phyloP scores from a whole-genome alignment of 2,797 vertebrate species.

The Numenius phaeopus region DNA sequence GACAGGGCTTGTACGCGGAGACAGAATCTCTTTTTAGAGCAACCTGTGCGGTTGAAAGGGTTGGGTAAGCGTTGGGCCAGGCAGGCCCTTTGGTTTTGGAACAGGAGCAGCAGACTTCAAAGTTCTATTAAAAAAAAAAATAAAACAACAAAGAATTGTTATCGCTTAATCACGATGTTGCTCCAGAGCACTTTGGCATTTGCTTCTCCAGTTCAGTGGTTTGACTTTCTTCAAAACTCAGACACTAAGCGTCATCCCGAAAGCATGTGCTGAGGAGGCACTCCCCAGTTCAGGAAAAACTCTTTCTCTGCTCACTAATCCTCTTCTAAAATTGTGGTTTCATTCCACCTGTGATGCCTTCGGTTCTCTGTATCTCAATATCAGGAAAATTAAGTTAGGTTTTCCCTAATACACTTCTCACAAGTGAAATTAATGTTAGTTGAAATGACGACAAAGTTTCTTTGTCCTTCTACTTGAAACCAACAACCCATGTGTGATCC shows the following conservation, averaged over 20 bases:
- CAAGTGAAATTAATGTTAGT: neutral
- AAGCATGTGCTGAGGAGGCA: neutral
- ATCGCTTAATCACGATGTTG: rapidly evolving
- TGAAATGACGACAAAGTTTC: neutral
- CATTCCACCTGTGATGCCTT: neutral
- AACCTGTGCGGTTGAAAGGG: neutral
- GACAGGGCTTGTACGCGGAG: neutral
- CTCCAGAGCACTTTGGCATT: neutral
- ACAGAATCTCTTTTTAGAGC: neutral
- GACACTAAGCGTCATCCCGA: neutral
- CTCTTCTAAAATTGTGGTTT: neutral
- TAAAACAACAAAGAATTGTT: neutral
- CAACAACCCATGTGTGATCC: rapidly evolving
- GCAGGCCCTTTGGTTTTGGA: neutral
- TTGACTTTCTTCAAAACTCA: neutral
- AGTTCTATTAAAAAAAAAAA: neutral
- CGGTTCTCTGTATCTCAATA: neutral
- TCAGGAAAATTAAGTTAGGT: neutral
- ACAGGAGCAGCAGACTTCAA: neutral
- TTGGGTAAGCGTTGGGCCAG: neutral
- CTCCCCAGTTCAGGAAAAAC: neutral
- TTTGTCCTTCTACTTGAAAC: neutral
- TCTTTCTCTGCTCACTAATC: neutral
- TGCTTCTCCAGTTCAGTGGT: neutral
- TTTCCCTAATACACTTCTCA: neutral